Conservation (phyloP, 1,140 invertebrate species). For the Sarcophaga peregrina region DNA sequence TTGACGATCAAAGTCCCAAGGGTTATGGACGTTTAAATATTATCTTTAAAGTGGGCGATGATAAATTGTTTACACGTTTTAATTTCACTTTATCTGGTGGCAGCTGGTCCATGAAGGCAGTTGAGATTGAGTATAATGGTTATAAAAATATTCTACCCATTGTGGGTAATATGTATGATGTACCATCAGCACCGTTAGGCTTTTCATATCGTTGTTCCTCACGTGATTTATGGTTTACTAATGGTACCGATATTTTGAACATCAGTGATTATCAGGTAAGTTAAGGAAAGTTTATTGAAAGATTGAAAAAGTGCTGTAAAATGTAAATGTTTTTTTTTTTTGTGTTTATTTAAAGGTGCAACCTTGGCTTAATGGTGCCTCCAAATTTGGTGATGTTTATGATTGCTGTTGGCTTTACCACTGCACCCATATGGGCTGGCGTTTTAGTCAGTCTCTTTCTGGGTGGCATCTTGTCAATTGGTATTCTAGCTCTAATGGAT, state of each 20-base stretch:
- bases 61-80: slow-evolving; percentile 59
- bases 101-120: slow-evolving; percentile 70
- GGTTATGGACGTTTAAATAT: slow-evolving; percentile 58
- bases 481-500: slow-evolving; percentile 88
- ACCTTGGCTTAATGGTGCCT: slow-evolving; percentile 68
- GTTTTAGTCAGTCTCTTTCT: slow-evolving; percentile 86
- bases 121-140: slow-evolving; percentile 67
- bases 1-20: slow-evolving; percentile 58
- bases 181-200: slow-evolving; percentile 68
- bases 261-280: slow-evolving; percentile 68
- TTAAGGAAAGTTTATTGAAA: not conserved
- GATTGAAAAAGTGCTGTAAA: not conserved
- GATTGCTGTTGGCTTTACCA: slow-evolving; percentile 92
- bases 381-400: slow-evolving; percentile 77
- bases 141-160: slow-evolving; percentile 54
- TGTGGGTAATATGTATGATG: slow-evolving; percentile 56
- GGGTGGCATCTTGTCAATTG: slow-evolving; percentile 81
- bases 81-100: slow-evolving; percentile 62
- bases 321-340: not conserved
- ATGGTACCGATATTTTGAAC: slow-evolving; percentile 65
- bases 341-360: slow-evolving; percentile 67
- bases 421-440: slow-evolving; percentile 90
- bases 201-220: slow-evolving; percentile 69
- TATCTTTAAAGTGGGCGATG: slow-evolving; percentile 55
- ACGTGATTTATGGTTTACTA: slow-evolving; percentile 67